Percentiles rank a stretch among this genome's conserved stretches.
Conservation (phyloP, 2,113 vertebrate genomes). For the Spheniscus mendiculus region DNA sequence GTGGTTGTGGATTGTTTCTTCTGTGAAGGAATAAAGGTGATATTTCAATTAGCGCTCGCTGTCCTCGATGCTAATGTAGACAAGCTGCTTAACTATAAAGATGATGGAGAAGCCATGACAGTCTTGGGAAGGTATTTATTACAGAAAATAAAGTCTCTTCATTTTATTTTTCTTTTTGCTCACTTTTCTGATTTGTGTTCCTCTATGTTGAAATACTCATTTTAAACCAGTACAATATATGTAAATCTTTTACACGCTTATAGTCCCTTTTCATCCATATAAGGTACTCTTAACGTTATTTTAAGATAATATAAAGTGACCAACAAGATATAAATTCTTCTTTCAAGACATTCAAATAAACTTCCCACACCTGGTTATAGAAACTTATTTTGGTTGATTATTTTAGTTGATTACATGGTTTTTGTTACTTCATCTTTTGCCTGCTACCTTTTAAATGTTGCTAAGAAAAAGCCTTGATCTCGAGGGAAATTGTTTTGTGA, state of each 20-base stretch:
- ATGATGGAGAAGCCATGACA: slow-evolving; percentile 99
- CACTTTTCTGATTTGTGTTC: background rate
- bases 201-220: background rate
- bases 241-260: background rate
- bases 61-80: slow-evolving; percentile 95
- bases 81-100: slow-evolving; percentile 93
- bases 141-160: background rate
- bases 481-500: background rate
- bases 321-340: background rate
- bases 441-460: background rate
- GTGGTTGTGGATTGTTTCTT: slow-evolving; percentile 99
- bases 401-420: background rate
- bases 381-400: background rate
- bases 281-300: background rate
- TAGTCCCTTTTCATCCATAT: background rate
- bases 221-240: background rate
- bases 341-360: background rate
- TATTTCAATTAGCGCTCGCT: slow-evolving; percentile 95
- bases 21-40: slow-evolving; percentile 98
- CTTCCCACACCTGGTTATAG: background rate
- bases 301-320: background rate
- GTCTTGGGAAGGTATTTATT: slow-evolving; percentile 89
- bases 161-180: background rate
- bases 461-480: background rate
- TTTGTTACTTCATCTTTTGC: background rate